Evolutionary conservation across 2,888 invertebrate genomes (phyloP).

Genomic region (Entomobrya proxima): DNA sequence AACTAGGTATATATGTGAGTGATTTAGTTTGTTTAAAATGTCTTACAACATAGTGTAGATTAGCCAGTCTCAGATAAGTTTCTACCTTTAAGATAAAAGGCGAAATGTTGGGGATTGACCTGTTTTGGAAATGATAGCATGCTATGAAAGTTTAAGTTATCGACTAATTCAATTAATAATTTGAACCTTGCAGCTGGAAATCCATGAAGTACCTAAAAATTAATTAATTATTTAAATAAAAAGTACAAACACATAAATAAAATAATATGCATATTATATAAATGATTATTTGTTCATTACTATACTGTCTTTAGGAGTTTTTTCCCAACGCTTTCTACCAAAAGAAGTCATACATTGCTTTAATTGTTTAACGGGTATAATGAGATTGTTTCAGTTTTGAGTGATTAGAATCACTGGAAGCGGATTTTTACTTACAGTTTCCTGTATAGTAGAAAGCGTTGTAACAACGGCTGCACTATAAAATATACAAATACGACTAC

Average conservation of each 20-base stretch:
- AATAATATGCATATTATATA: too few relatives aligned
- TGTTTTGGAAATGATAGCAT: too few relatives aligned
- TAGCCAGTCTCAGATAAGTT: conserved; percentile 46
- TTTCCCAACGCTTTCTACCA: conserved; percentile 31
- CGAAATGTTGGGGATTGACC: conserved; percentile 29
- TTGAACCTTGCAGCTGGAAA: conserved; percentile 30
- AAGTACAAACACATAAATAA: too few relatives aligned
- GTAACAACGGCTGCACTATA: not conserved
- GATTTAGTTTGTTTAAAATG: too few relatives aligned
- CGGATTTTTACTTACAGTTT: conserved; percentile 30
- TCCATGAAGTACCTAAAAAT: conserved; percentile 46
- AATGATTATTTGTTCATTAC: too few relatives aligned
- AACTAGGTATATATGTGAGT: too few relatives aligned
- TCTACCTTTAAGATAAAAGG: conserved; percentile 43
- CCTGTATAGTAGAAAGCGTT: not conserved
- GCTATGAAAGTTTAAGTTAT: too few relatives aligned
- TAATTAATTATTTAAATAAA: too few relatives aligned
- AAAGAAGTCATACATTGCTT: not conserved
- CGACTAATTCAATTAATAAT: too few relatives aligned
- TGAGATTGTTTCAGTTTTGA: too few relatives aligned
- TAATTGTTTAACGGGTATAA: not conserved
- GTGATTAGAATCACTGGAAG: too few relatives aligned
- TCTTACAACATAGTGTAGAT: conserved; percentile 33
- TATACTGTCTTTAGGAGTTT: conserved; percentile 22
- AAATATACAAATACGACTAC: not conserved